Conservation (phyloP, 2,888 invertebrate species). For the Heteromyza rotundicornis region DNA sequence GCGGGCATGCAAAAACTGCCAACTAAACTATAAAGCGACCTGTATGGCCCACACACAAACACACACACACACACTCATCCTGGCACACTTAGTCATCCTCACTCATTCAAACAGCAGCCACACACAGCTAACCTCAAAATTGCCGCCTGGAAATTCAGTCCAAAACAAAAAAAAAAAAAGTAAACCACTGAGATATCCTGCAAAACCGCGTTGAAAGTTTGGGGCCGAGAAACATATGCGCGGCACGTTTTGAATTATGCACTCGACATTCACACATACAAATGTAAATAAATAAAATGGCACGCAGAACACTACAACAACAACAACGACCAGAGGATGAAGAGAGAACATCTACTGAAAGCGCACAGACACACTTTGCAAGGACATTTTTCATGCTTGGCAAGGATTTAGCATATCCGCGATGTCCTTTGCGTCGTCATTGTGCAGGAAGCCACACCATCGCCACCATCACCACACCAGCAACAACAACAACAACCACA, state of each 20-base stretch:
- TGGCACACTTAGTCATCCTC: no score
- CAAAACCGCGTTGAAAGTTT: slow-evolving; percentile 5
- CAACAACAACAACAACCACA: neutral
- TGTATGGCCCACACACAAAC: neutral
- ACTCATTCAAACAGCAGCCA: no score
- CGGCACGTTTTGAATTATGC: slow-evolving; percentile 12
- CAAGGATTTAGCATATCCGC: neutral
- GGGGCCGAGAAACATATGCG: neutral
- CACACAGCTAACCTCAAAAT: neutral
- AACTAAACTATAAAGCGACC: slow-evolving; percentile 2
- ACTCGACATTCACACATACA: neutral
- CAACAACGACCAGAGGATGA: neutral
- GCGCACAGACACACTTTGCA: neutral
- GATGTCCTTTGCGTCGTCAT: no score
- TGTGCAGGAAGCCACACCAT: neutral
- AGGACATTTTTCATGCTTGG: slow-evolving; percentile 3
- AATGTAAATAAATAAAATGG: slow-evolving; percentile 11
- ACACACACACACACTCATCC: no score
- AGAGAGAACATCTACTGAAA: neutral
- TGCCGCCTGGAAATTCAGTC: neutral
- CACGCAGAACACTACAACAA: neutral
- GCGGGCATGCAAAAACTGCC: neutral
- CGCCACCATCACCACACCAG: neutral
- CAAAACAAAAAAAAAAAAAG: neutral
- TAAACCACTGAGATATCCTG: neutral